Evolutionary conservation across 2,113 vertebrate genomes (phyloP).

Genomic region (Cyphomyrus discorhynchus): DNA sequence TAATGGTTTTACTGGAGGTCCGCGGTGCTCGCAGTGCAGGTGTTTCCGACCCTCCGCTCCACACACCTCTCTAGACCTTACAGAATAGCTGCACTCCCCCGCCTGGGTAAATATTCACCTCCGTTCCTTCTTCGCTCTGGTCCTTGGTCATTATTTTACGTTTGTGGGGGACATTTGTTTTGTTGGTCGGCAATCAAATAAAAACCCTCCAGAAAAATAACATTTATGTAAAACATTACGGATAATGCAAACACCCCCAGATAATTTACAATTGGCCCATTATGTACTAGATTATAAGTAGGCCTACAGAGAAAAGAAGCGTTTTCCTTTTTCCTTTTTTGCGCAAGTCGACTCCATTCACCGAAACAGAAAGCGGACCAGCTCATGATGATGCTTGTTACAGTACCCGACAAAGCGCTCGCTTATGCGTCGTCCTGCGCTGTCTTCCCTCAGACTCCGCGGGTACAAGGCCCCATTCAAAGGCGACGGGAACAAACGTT

Average conservation of each 20-base stretch:
- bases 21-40: background rate
- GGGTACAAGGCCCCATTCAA: constrained; percentile 87
- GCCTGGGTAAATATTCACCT: background rate
- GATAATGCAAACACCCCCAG: background rate
- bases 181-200: background rate
- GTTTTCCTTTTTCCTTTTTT: background rate
- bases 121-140: background rate
- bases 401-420: constrained; percentile 38
- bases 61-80: background rate
- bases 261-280: background rate
- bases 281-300: background rate
- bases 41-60: background rate
- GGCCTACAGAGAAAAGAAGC: background rate
- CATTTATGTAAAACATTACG: background rate
- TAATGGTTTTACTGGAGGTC: background rate
- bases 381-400: background rate
- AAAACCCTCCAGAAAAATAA: background rate
- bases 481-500: constrained; percentile 77
- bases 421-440: constrained; percentile 63
- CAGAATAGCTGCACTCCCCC: background rate
- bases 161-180: background rate
- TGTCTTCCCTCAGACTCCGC: constrained; percentile 66
- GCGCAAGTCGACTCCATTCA: background rate
- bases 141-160: background rate
- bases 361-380: background rate